A percentile compares a stretch with the other conserved stretches of the same genome.
These are phyloP conservation scores for Scaptomyza graminum DNA, from an alignment of 1,140 invertebrate genomes.

Conservation along the genomic window DNA sequence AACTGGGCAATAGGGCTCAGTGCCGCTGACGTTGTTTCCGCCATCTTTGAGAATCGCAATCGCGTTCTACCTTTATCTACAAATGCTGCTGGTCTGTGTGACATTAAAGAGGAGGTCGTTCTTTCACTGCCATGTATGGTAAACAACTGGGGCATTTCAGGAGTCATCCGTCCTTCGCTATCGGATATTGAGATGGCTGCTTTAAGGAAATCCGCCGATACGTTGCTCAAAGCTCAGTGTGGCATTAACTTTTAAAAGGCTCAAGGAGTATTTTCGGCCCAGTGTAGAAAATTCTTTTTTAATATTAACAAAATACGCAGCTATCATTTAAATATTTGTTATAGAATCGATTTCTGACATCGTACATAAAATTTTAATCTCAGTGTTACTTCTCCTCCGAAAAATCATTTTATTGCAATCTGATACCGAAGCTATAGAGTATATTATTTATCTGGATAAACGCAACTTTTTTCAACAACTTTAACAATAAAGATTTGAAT, in stretches of 20 bases:
- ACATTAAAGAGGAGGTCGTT: constrained; percentile 91
- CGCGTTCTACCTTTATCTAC: constrained; percentile 92
- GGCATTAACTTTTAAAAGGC: constrained; percentile 16
- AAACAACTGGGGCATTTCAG: constrained; percentile 88
- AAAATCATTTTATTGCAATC: no score
- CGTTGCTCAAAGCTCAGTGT: constrained; percentile 12
- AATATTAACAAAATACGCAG: no score
- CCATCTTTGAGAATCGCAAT: constrained; percentile 89
- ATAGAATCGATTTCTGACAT: no score
- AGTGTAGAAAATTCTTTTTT: no score
- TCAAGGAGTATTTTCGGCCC: no score
- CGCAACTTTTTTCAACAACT: no score
- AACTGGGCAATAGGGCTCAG: constrained; percentile 94
- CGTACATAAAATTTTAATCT: no score
- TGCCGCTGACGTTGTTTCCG: constrained; percentile 87
- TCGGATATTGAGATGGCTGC: constrained; percentile 86
- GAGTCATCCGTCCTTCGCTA: constrained; percentile 89
- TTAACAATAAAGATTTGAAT: no score
- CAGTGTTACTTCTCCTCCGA: no score
- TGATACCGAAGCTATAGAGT: no score
- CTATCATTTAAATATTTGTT: no score
- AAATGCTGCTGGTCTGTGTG: constrained; percentile 90
- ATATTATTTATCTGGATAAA: no score
- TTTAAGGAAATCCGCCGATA: constrained; percentile 83
- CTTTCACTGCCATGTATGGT: constrained; percentile 92